Evolutionary conservation across 2,888 invertebrate species (phyloP).

Genomic region (Drosophila atripex): DNA sequence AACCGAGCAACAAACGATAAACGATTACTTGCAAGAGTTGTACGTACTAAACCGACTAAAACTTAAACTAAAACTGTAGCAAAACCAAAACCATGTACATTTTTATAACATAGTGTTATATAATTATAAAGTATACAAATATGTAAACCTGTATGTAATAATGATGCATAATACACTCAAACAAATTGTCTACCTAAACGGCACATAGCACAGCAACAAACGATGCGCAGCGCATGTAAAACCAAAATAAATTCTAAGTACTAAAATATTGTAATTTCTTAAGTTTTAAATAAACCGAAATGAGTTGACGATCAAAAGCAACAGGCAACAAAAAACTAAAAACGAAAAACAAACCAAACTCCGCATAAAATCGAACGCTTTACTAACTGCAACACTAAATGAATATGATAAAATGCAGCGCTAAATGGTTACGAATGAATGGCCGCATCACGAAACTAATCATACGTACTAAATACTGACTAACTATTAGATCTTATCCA

Average conservation of each 20-base stretch:
- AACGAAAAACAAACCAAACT: conserved; percentile 2
- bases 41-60: conserved; percentile 42
- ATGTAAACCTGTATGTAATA: conserved; percentile 67
- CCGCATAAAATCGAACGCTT: conserved; percentile 47
- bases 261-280: conserved; percentile 70
- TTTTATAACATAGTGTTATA: conserved; percentile 73
- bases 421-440: conserved; percentile 8
- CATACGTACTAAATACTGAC: conserved; percentile 63
- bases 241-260: conserved; percentile 73
- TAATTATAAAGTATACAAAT: conserved; percentile 52
- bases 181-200: conserved; percentile 73
- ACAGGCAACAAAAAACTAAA: conserved; percentile 52
- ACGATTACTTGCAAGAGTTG: conserved; percentile 66
- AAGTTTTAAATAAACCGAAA: conserved; percentile 78
- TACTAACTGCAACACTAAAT: conserved; percentile 46
- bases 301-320: conserved; percentile 77
- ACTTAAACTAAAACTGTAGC: conserved; percentile 59
- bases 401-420: conserved; percentile 6
- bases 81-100: conserved; percentile 72
- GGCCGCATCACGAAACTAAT: conserved; percentile 29
- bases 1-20: conserved; percentile 15
- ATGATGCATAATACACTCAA: conserved; percentile 73
- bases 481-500: conserved; percentile 64
- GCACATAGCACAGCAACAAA: conserved; percentile 72
- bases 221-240: conserved; percentile 81